Percentiles rank a stretch among this genome's conserved stretches.
These are phyloP conservation scores for Adrianichthys oophorus DNA, from an alignment of 2,797 vertebrate genomes.

Conservation along the genomic window DNA sequence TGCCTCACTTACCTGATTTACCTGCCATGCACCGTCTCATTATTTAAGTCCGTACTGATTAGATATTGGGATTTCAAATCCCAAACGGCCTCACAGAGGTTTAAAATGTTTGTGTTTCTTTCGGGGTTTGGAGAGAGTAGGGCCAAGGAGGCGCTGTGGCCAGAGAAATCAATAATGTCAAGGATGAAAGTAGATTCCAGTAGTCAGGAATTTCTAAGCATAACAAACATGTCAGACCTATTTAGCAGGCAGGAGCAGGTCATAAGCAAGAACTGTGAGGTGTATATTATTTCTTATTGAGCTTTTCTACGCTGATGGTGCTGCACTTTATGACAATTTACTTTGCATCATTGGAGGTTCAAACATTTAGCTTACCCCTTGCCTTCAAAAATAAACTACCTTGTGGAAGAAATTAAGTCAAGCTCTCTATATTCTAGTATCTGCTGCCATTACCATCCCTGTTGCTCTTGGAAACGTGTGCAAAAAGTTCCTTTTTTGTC, in stretches of 20 bases:
- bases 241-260: constrained; percentile 63
- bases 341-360: constrained; percentile 66
- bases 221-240: constrained; percentile 79
- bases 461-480: constrained; percentile 9
- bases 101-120: constrained; percentile 36
- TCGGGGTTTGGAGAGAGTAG: constrained; percentile 31
- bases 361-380: constrained; percentile 73
- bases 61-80: constrained; percentile 13
- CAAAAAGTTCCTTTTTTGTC: constrained; percentile 24
- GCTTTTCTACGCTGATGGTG: constrained; percentile 50
- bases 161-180: constrained; percentile 63
- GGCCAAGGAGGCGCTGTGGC: constrained; percentile 39
- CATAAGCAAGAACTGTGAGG: constrained; percentile 43
- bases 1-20: constrained; percentile 54
- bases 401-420: constrained; percentile 29
- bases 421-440: constrained; percentile 11
- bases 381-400: constrained; percentile 64
- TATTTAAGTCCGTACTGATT: constrained; percentile 7
- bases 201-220: constrained; percentile 77
- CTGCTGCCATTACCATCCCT: background rate
- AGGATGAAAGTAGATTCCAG: constrained; percentile 76
- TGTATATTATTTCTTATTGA: constrained; percentile 78
- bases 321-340: constrained; percentile 69
- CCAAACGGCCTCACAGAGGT: constrained; percentile 22
- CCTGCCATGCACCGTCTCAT: constrained; percentile 9